Conservation (phyloP, 53 echinoderm and acorn worm species). For the Crossaster papposus region DNA sequence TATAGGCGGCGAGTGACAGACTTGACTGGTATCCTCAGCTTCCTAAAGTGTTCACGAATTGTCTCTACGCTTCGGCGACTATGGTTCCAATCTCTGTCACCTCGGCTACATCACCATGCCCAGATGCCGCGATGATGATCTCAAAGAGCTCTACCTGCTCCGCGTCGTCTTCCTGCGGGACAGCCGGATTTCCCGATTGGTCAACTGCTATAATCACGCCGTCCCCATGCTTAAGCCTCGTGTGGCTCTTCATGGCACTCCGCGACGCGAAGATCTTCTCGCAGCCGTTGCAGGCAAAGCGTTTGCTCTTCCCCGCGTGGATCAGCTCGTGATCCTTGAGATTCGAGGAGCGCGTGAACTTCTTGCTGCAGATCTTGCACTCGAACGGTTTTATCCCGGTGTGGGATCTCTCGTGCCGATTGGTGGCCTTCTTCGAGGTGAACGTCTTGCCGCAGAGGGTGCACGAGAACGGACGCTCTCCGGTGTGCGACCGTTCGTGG, state of each 20-base stretch:
- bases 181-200: not conserved
- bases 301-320: constrained; percentile 59
- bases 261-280: constrained; percentile 58
- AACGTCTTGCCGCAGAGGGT: constrained; percentile 53
- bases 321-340: constrained; percentile 57
- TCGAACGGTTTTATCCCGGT: constrained; percentile 57
- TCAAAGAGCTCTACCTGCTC: constrained; percentile 56
- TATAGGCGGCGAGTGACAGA: no score
- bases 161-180: constrained; percentile 3
- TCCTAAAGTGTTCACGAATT: not conserved
- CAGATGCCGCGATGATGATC: constrained; percentile 47
- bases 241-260: constrained; percentile 53
- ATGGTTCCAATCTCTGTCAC: constrained; percentile 34
- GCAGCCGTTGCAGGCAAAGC: constrained; percentile 49
- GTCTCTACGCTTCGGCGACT: not conserved
- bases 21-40: no score
- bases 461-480: constrained; percentile 67
- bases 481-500: constrained; percentile 61
- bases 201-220: not conserved
- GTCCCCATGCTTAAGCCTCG: constrained; percentile 35
- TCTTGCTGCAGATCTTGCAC: constrained; percentile 61
- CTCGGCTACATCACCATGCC: constrained; percentile 30
- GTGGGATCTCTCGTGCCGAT: constrained; percentile 62
- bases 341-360: constrained; percentile 46
- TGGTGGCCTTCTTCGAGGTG: constrained; percentile 55